Base-by-base conservation (phyloP, 2,113 vertebrate species). In the Dendropsophus ebraccatus region DNA sequence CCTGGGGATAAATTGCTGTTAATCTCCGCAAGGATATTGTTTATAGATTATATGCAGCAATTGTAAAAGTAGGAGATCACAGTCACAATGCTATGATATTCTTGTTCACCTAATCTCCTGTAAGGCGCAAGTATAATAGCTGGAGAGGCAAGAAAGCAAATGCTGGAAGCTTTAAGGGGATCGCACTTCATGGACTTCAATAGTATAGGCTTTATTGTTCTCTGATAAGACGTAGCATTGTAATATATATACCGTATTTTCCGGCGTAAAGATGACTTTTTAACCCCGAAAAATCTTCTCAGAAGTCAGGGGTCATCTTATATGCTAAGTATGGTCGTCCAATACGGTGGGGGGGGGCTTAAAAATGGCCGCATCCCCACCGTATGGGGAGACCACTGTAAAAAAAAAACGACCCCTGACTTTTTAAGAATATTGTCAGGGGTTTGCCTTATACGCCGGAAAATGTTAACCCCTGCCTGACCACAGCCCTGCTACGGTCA, bases 21-120 rank as follows among this genome's bases (percentile, higher is more conserved):
- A 47, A 47, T 49, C 12, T 74, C 17, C 25, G n/a, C 49, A 25
- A 47, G 41, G 41, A 23, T 70, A 70, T 70, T 70, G 35, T 70
- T 41, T 70, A 41, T 35, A 70, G 67, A 70, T 70, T 70, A 70
- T 70, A 10, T 70, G 32, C 35, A 17, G 32, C 67, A 37, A 70
- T 41, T 70, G 41, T 8, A 70, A n/a, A 70, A 41, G 67, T 23
- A 2, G 32, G 67, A 70, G n/a, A 74, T 74, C 72, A 74, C 41
- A 74, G 41, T 47, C n/a, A 16, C 41, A 74, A 37, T 25, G 19
- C 37, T 47, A 74, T 47, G 23, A 16, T 74, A 74, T 74, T 17
- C 72, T 49, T 74, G 72, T 73, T 45, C 35, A 19, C 37, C 21
- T 73, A 73, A 45, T 73, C 35, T 37, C 19, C 45, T 73, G 37